Conservation (phyloP, 2,888 invertebrate genomes). For the Slavum lentiscoides region DNA sequence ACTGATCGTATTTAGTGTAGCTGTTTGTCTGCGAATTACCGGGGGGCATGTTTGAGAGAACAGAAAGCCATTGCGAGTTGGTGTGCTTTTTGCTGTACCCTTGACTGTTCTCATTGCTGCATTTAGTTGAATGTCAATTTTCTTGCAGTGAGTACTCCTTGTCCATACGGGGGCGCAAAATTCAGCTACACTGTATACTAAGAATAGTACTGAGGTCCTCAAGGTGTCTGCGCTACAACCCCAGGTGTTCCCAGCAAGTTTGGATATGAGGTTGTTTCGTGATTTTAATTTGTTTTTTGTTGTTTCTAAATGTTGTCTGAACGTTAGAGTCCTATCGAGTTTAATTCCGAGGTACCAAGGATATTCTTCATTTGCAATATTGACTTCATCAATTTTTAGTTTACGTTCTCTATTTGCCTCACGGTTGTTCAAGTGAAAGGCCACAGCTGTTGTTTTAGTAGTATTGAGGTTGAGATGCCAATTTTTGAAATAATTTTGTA, state of each 20-base stretch:
- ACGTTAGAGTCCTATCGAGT: too few relatives aligned
- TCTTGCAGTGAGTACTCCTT: slow-evolving; percentile 26
- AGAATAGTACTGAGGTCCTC: slow-evolving; percentile 28
- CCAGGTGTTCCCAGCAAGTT: slow-evolving; percentile 33
- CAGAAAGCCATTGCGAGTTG: slow-evolving; percentile 37
- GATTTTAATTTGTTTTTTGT: slow-evolving; percentile 31
- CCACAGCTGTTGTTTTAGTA: slow-evolving; percentile 8
- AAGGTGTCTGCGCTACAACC: slow-evolving; percentile 15
- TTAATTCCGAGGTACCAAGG: background rate
- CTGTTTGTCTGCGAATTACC: slow-evolving; percentile 26
- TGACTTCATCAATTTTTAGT: slow-evolving; percentile 28
- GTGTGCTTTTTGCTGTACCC: slow-evolving; percentile 24
- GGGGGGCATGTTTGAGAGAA: slow-evolving; percentile 36
- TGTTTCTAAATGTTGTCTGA: slow-evolving; percentile 1
- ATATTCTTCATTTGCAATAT: slow-evolving; percentile 6
- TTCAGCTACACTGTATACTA: background rate
- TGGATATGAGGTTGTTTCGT: slow-evolving; percentile 27
- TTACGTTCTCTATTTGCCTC: slow-evolving; percentile 24
- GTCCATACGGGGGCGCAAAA: slow-evolving; percentile 17
- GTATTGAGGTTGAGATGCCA: slow-evolving; percentile 3
- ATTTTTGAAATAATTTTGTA: slow-evolving; percentile 17
- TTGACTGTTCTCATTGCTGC: slow-evolving; percentile 20
- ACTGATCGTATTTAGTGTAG: slow-evolving; percentile 23
- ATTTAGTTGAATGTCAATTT: slow-evolving; percentile 43
- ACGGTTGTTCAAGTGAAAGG: slow-evolving; percentile 7